Evolutionary conservation across 2,113 vertebrate species (phyloP).

Genomic region (Rynchops niger): DNA sequence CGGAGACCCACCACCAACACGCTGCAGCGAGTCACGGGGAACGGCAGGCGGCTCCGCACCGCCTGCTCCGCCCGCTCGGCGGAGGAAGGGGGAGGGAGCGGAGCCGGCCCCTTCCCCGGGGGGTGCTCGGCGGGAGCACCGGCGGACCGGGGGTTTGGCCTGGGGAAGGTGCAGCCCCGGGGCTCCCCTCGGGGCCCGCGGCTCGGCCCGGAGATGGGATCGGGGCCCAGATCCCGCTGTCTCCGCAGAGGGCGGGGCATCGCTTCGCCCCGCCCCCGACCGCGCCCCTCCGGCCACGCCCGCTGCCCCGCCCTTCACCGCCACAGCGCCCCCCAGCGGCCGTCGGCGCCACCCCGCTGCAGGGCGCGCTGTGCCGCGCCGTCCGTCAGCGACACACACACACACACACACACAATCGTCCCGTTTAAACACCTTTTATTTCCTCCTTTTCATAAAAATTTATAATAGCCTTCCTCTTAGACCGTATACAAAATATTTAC

Average conservation of each 20-base stretch:
- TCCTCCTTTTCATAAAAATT: constrained; percentile 57
- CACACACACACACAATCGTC: background rate
- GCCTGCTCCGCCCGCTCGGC: rapidly evolving
- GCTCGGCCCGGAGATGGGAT: no score
- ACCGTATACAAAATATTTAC: constrained; percentile 74
- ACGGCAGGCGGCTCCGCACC: background rate
- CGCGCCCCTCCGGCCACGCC: background rate
- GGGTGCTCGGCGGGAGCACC: no score
- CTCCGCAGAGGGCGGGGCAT: no score
- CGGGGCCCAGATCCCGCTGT: no score
- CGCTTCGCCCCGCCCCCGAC: background rate
- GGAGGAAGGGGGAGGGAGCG: background rate
- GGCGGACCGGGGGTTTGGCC: background rate
- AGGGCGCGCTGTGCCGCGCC: background rate
- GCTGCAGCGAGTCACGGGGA: rapidly evolving
- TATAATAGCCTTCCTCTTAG: constrained; percentile 63
- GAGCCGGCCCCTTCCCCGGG: background rate
- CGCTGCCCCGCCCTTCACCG: no score
- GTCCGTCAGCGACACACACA: background rate
- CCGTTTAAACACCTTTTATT: constrained; percentile 46
- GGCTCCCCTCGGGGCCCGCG: no score
- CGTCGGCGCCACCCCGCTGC: no score
- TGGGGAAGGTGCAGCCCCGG: background rate
- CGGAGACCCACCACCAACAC: background rate
- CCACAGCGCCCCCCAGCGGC: background rate